Evolutionary conservation across 1,140 invertebrate genomes (phyloP).

Genomic region (Harpegnathos saltator): DNA sequence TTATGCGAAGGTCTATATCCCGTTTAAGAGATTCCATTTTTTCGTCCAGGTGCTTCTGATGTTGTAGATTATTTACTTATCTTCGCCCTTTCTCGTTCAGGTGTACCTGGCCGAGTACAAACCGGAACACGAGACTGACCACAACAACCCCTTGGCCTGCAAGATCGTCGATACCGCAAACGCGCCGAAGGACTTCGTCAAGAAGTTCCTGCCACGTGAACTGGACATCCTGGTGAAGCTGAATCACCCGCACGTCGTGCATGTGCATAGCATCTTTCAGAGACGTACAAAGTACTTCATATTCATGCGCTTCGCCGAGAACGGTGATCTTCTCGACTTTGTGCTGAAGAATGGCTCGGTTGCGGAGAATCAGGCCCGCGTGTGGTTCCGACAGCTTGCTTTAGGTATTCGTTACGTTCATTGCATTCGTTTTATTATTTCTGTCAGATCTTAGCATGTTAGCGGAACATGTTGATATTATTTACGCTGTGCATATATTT

Average conservation of each 20-base stretch:
- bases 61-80: neutral
- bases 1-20: conserved; percentile 87
- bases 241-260: conserved; percentile 91
- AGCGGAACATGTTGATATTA: too few relatives aligned
- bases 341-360: conserved; percentile 88
- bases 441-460: too few relatives aligned
- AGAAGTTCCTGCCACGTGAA: conserved; percentile 92
- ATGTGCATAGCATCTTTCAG: conserved; percentile 90
- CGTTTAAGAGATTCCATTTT: conserved; percentile 9
- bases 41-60: neutral
- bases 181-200: conserved; percentile 90
- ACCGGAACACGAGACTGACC: conserved; percentile 75
- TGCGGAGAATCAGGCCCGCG: conserved; percentile 87
- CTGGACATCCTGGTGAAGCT: conserved; percentile 89
- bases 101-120: conserved; percentile 88
- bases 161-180: conserved; percentile 91
- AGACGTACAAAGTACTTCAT: conserved; percentile 89
- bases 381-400: conserved; percentile 90
- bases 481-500: too few relatives aligned
- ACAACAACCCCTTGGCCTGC: conserved; percentile 87
- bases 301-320: conserved; percentile 90
- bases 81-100: conserved; percentile 76
- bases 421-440: too few relatives aligned
- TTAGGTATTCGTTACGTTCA: conserved; percentile 81
- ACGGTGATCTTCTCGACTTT: conserved; percentile 90